Base-by-base conservation (phyloP, 2,888 invertebrate genomes). In the Myopa testacea region DNA sequence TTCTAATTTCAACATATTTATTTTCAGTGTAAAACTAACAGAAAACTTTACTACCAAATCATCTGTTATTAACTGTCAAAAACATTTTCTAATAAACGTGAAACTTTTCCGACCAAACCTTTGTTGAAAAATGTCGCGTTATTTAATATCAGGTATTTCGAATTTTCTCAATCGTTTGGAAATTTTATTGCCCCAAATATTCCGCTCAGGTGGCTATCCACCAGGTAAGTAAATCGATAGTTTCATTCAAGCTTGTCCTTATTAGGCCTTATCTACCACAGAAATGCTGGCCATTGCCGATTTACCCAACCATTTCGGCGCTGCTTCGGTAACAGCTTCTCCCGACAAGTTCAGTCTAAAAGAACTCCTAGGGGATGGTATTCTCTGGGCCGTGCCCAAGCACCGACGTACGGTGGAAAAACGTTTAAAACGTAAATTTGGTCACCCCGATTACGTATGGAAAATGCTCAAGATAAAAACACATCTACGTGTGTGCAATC, bases 321-420 rank as follows among this genome's bases (percentile, higher is more conserved):
- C 50, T 55, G 75, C 26, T 71, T 19, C 74, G 62, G 14, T 26
- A 19, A 4, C 63, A 19, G 52, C 68, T 40, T 4, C 62, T 50
- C 4, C 60, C 1, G 7, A 5, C 19, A 67, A 69, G 73, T 91
- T 91, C 82, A 91, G 92, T 3, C 81, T 95, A 8, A 92, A 92
- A 83, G 92, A 94, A 81, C 87, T 95, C 19, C 88, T 95, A 70
- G 93, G 93, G 0, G 93, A 95, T 89, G 94, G 95, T 3, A 91
- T 96, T 81, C 87, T 97, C 34, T 94, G 94, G 92, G 97, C 94
- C 71, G 96, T 95, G 3, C 98, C 96, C 0, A 95, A 94, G 85
- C 81, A 82, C 75, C 80, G 98, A 82, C 91, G 96, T 82, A 92
- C 95, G 0, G 81, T 95, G 65, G 97, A 98, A 86, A 94, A 90